Conservation (phyloP, 2,888 invertebrate genomes). For the Coenonympha glycerion region DNA sequence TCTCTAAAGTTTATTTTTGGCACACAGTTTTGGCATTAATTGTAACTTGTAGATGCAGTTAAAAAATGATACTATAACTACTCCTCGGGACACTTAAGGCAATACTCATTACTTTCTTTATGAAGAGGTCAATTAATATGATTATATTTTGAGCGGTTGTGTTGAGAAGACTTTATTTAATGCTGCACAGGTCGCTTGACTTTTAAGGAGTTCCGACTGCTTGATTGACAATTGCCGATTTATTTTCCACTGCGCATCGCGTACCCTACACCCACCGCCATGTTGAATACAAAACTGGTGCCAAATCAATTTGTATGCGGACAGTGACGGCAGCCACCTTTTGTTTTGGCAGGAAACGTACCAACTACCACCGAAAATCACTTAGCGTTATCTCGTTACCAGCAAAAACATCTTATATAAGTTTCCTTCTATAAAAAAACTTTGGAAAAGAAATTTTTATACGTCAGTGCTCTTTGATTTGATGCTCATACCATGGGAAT, state of each 20-base stretch:
- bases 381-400: slow-evolving; percentile 46
- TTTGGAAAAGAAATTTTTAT: too few relatives aligned
- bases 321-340: slow-evolving; percentile 55
- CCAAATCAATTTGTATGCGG: slow-evolving; percentile 61
- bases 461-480: too few relatives aligned
- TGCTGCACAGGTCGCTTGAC: slow-evolving; percentile 30
- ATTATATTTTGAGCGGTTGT: slow-evolving; percentile 4
- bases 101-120: too few relatives aligned
- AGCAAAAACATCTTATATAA: slow-evolving; percentile 41
- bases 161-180: slow-evolving; percentile 18
- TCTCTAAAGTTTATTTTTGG: too few relatives aligned
- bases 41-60: too few relatives aligned
- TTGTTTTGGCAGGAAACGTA: slow-evolving; percentile 73
- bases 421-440: too few relatives aligned
- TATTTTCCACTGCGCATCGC: slow-evolving; percentile 58
- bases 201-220: slow-evolving; percentile 61
- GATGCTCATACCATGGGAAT: too few relatives aligned
- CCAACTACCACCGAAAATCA: slow-evolving; percentile 63
- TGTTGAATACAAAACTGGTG: slow-evolving; percentile 47
- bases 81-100: too few relatives aligned
- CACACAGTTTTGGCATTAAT: too few relatives aligned
- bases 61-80: too few relatives aligned
- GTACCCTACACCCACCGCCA: slow-evolving; percentile 34
- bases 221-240: slow-evolving; percentile 66
- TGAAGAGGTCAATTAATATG: too few relatives aligned